A percentile compares a stretch with the other conserved stretches of the same genome.
Evolutionary conservation across 2,888 invertebrate species (phyloP).

Genomic region (Perdita meconis): DNA sequence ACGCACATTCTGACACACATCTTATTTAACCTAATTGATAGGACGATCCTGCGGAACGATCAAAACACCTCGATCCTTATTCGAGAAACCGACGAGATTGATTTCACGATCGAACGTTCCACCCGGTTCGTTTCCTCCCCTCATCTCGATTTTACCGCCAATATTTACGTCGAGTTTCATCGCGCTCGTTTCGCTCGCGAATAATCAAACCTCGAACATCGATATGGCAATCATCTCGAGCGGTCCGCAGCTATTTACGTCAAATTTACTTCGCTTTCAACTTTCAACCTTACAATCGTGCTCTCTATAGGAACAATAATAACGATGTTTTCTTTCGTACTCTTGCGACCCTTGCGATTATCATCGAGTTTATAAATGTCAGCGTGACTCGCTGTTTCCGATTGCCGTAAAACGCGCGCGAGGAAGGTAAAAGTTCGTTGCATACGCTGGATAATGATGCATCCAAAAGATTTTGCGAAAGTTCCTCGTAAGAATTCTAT

Average conservation of each 20-base stretch:
- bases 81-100: neutral
- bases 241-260: neutral
- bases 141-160: neutral
- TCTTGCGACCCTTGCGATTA: too few species aligned
- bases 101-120: neutral
- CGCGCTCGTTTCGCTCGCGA: neutral
- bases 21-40: conserved; percentile 72
- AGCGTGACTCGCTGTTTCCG: too few species aligned
- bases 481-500: neutral
- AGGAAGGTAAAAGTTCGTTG: too few species aligned
- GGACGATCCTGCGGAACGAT: conserved; percentile 46
- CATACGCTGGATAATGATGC: too few species aligned
- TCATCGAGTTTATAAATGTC: too few species aligned
- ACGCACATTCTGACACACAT: conserved; percentile 58
- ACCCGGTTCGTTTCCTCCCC: neutral
- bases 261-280: neutral
- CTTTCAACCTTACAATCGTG: neutral
- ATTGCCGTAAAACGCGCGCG: too few species aligned
- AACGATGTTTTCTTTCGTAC: too few species aligned
- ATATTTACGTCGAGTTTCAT: conserved; percentile 26
- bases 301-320: neutral
- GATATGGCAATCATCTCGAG: neutral
- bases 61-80: neutral
- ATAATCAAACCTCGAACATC: conserved; percentile 4
- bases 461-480: too few species aligned